Percentiles rank a stretch among this genome's conserved stretches.
Evolutionary conservation across 2,113 vertebrate genomes (phyloP).

Genomic region (Cryptoleucopteryx plumbea): DNA sequence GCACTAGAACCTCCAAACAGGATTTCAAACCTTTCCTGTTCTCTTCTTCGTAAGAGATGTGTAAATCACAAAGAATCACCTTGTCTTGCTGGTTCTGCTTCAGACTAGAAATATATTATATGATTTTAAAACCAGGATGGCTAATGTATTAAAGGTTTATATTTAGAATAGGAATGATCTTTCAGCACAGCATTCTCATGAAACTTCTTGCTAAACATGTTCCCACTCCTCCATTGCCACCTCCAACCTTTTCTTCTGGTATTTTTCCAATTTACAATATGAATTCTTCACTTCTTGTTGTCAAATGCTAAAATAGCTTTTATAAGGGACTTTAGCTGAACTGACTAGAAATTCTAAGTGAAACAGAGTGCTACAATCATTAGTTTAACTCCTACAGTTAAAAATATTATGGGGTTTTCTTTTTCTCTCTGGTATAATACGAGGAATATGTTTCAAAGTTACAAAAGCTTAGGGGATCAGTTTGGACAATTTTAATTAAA

Average conservation of each 20-base stretch:
- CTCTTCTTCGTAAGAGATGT: not conserved
- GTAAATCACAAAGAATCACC: not conserved
- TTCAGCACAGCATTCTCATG: constrained; percentile 9
- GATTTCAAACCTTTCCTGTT: not conserved
- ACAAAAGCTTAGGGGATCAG: not conserved
- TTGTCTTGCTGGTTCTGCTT: not conserved
- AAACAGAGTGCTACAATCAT: not conserved
- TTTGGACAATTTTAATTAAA: constrained; percentile 40
- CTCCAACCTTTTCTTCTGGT: constrained; percentile 56
- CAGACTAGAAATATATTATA: not conserved
- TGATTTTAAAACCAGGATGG: not conserved
- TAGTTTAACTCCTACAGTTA: not conserved
- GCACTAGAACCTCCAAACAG: not conserved
- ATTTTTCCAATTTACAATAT: constrained; percentile 28
- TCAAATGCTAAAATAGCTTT: constrained; percentile 14
- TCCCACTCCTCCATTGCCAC: constrained; percentile 43
- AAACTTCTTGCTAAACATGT: constrained; percentile 33
- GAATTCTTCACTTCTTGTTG: constrained; percentile 29
- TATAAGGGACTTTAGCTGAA: not conserved
- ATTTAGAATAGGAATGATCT: constrained; percentile 40
- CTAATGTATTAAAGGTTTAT: constrained; percentile 16
- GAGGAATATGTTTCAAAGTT: constrained; percentile 7
- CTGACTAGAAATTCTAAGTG: not conserved
- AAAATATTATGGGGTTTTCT: not conserved
- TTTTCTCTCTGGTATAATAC: constrained; percentile 4